Percentiles rank a stretch among this genome's conserved stretches.
These are phyloP conservation scores for Cheilosia soror DNA, from an alignment of 2,888 invertebrate genomes.

Conservation along the genomic window DNA sequence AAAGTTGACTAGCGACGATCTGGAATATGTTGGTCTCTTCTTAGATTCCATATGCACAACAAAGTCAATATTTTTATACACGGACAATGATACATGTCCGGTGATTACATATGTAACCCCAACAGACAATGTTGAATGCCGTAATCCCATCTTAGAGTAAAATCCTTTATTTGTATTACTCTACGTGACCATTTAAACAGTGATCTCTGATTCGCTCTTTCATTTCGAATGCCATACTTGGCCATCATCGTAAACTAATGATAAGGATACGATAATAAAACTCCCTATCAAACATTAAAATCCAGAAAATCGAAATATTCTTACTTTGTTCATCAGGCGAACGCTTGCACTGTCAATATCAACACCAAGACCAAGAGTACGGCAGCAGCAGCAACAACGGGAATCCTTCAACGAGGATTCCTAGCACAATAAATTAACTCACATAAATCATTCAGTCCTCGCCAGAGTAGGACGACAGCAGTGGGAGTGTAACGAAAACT, in stretches of 20 bases:
- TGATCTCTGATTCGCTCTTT: neutral
- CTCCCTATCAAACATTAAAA: constrained; percentile 60
- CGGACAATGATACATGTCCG: too few species aligned
- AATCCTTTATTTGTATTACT: neutral
- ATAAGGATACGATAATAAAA: constrained; percentile 58
- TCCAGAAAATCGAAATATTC: constrained; percentile 35
- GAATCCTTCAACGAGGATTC: constrained; percentile 59
- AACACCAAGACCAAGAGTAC: constrained; percentile 55
- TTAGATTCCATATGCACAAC: too few species aligned
- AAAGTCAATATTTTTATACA: too few species aligned
- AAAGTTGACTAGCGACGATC: too few species aligned
- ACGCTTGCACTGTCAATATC: constrained; percentile 53
- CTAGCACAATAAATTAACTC: constrained; percentile 77
- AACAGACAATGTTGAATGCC: too few species aligned
- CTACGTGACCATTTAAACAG: constrained; percentile 19
- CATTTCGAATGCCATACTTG: constrained; percentile 23
- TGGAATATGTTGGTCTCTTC: too few species aligned
- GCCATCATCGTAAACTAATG: constrained; percentile 48
- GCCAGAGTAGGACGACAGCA: constrained; percentile 69
- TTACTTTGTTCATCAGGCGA: constrained; percentile 40
- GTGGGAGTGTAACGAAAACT: constrained; percentile 78
- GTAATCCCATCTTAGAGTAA: too few species aligned
- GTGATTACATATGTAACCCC: too few species aligned
- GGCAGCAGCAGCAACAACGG: constrained; percentile 6
- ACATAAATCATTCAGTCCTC: constrained; percentile 81